Conservation (phyloP, 1,140 invertebrate species). For the Orussus abietinus region DNA sequence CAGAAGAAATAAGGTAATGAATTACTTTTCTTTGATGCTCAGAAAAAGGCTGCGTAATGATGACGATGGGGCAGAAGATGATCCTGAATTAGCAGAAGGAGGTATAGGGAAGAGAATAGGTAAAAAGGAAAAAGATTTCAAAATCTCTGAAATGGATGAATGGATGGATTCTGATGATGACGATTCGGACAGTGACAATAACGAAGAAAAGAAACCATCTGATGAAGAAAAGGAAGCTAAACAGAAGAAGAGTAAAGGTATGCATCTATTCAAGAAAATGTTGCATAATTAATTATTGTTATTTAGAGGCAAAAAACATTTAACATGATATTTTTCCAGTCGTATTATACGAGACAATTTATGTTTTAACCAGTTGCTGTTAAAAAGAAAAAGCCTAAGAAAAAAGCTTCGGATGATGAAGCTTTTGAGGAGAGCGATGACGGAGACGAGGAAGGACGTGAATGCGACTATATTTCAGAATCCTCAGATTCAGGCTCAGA, state of each 20-base stretch:
- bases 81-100: slow-evolving; percentile 59
- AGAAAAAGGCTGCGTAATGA: slow-evolving; percentile 81
- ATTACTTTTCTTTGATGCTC: slow-evolving; percentile 92
- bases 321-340: slow-evolving; percentile 8
- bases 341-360: slow-evolving; percentile 15
- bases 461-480: slow-evolving; percentile 84
- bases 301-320: neutral
- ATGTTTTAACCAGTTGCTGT: slow-evolving; percentile 19
- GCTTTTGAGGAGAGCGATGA: slow-evolving; percentile 95
- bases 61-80: slow-evolving; percentile 74
- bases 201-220: slow-evolving; percentile 64
- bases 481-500: slow-evolving; percentile 78
- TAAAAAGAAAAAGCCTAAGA: slow-evolving; percentile 71
- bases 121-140: slow-evolving; percentile 64
- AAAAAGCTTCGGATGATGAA: slow-evolving; percentile 76
- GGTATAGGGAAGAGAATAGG: slow-evolving; percentile 55
- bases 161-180: slow-evolving; percentile 81
- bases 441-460: slow-evolving; percentile 90
- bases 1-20: slow-evolving; percentile 90
- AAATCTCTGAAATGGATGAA: slow-evolving; percentile 92
- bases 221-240: slow-evolving; percentile 64
- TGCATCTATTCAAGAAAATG: slow-evolving; percentile 27
- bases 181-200: slow-evolving; percentile 63
- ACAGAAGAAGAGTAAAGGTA: slow-evolving; percentile 67
- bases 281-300: slow-evolving; percentile 12